Conservation (phyloP, 2,113 vertebrate species). For the Calyptommatus sinebrachiatus region DNA sequence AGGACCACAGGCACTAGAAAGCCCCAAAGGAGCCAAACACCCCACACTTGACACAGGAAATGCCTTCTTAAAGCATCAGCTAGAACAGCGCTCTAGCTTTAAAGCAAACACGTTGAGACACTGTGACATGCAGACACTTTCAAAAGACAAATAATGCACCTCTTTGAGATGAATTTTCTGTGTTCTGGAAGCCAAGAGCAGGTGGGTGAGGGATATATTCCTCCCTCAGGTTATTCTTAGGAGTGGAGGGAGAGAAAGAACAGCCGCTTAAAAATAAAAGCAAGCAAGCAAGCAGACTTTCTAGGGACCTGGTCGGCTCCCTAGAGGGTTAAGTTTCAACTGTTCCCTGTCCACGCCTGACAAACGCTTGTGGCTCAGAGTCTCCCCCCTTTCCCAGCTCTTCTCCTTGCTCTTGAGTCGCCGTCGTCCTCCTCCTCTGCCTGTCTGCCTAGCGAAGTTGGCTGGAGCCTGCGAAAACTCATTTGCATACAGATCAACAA, state of each 20-base stretch:
- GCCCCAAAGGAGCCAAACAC: conserved; percentile 34
- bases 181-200: conserved; percentile 68
- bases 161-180: conserved; percentile 28
- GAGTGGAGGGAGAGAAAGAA: conserved; percentile 19
- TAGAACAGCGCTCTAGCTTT: neutral
- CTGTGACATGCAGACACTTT: neutral
- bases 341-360: conserved; percentile 34
- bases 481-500: conserved; percentile 99
- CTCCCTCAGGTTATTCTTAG: conserved; percentile 55
- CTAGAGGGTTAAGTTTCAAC: conserved; percentile 35
- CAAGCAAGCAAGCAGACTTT: conserved; percentile 55
- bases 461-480: conserved; percentile 79
- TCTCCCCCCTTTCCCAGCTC: conserved; percentile 29
- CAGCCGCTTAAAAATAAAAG: conserved; percentile 55
- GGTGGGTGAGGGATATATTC: conserved; percentile 68
- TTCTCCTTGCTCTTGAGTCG: neutral
- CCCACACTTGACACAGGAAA: conserved; percentile 16
- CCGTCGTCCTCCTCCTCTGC: conserved; percentile 13
- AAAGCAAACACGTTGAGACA: conserved; percentile 38
- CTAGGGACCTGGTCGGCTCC: conserved; percentile 36
- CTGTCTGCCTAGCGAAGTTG: conserved; percentile 60
- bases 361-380: conserved; percentile 44
- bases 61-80: neutral
- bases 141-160: conserved; percentile 18
- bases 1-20: conserved; percentile 27